Evolutionary conservation across 2,113 vertebrate species (phyloP).

Genomic region (Sardina pilchardus): DNA sequence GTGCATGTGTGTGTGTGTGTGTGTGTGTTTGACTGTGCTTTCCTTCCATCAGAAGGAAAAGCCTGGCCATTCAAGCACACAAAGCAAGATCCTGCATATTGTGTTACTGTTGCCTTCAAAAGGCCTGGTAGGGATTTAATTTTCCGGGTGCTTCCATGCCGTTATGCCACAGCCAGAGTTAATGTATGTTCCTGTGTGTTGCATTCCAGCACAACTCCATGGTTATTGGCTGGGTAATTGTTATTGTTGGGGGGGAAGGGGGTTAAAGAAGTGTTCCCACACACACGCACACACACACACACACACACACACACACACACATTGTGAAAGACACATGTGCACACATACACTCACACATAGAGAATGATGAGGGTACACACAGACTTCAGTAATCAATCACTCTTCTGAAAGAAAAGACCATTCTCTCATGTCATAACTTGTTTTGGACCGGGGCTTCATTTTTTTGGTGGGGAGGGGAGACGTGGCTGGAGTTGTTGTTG

Average conservation of each 20-base stretch:
- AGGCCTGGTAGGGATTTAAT: conserved; percentile 13
- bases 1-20: not conserved
- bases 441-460: not conserved
- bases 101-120: conserved; percentile 8
- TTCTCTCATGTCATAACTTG: conserved; percentile 13
- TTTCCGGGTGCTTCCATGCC: conserved; percentile 2
- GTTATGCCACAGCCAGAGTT: conserved; percentile 19
- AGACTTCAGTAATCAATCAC: not conserved
- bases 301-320: not conserved
- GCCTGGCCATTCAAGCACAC: conserved; percentile 9
- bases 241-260: not conserved
- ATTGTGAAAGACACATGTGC: not conserved
- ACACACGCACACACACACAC: not conserved
- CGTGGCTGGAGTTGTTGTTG: not conserved
- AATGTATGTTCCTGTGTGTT: conserved; percentile 54
- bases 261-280: not conserved
- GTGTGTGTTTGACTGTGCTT: conserved; percentile 19
- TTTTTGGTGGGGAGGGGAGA: not conserved
- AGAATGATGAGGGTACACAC: conserved; percentile 6
- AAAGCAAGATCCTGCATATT: conserved; percentile 9
- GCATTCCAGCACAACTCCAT: conserved; percentile 54
- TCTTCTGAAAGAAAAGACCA: not conserved
- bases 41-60: not conserved
- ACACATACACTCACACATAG: not conserved
- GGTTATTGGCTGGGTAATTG: not conserved